phyloP scores from a whole-genome alignment of 2,797 vertebrate species.

The Chaunax sp. region DNA sequence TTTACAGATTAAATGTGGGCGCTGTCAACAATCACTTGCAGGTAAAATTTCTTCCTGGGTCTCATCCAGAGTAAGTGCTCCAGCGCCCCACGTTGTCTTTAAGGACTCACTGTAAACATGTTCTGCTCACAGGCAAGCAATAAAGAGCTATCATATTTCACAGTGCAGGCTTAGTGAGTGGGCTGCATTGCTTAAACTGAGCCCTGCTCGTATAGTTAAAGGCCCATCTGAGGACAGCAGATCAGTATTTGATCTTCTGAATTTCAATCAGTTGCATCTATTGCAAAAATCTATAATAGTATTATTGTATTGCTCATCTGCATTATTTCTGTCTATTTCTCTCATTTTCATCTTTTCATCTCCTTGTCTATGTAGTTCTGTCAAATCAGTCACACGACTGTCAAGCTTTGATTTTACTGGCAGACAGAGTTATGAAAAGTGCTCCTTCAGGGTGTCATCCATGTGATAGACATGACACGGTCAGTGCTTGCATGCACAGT shows the following conservation, averaged over 20 bases:
- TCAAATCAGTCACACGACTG: slow-evolving; percentile 22
- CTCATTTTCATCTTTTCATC: background rate
- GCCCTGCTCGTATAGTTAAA: slow-evolving; percentile 32
- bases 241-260: slow-evolving; percentile 4
- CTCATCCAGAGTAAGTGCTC: slow-evolving; percentile 30
- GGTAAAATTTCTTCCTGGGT: slow-evolving; percentile 35
- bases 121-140: slow-evolving; percentile 62
- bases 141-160: slow-evolving; percentile 62
- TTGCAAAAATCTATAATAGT: background rate
- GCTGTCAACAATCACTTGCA: slow-evolving; percentile 14
- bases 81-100: slow-evolving; percentile 13
- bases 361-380: background rate
- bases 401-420: slow-evolving; percentile 3
- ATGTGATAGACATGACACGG: slow-evolving; percentile 20
- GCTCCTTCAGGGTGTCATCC: slow-evolving; percentile 37
- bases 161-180: slow-evolving; percentile 27
- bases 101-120: slow-evolving; percentile 50
- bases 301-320: background rate
- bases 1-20: slow-evolving; percentile 19
- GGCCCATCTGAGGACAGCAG: slow-evolving; percentile 17
- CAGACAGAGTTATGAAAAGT: slow-evolving; percentile 15
- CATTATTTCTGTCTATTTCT: background rate
- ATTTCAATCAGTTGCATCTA: background rate
- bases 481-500: slow-evolving; percentile 3
- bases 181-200: slow-evolving; percentile 44